Base-by-base conservation (phyloP, 2,797 vertebrate genomes). In the Labroides dimidiatus region DNA sequence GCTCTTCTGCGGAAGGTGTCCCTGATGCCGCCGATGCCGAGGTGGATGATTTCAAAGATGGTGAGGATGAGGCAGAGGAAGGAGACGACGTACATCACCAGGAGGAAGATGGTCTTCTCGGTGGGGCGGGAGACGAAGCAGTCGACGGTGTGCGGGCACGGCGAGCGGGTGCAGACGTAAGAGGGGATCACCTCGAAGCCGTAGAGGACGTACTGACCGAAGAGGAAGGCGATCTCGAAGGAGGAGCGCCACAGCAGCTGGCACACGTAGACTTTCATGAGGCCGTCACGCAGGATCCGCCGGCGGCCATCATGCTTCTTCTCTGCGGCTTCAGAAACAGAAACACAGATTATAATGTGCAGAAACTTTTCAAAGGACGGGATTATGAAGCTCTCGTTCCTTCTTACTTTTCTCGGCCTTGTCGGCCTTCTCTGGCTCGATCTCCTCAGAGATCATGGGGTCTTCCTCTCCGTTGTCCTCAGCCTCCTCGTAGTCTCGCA, bases 81-180 rank as follows among this genome's bases (percentile, higher is more conserved):
- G 0, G 95, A 96, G 65, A 96, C 95, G 0, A 94, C 94, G 0
- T 97, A 97, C 96, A 97, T 97, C 75, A 96, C 84, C 52, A 95
- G 82, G 51, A 97, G 91, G 83, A 97, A 97, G 84, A 97, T 95
- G 15, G 95, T 96, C 86, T 97, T 97, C 91, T 97, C 96, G 0
- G 96, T 97, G 69, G 96, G 96, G 1, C 96, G 81, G 1, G 96
- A 97, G 72, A 97, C 94, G 1, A 96, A 97, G 87, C 96, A 97
- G 85, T 97, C 96, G 10, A 97, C 95, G 0, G 84, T 95, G 89
- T 97, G 95, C 0, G 96, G 96, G 80, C 96, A 97, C 2, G 96
- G 96, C 1, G 85, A 90, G 59, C 93, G 93, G 0, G 59, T 93
- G 92, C 96, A 97, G 41, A 96, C 68, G 0, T 95, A 97, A 2